Evolutionary conservation across 2,797 vertebrate species (phyloP).

Genomic region (Gadopsis bispinosus): DNA sequence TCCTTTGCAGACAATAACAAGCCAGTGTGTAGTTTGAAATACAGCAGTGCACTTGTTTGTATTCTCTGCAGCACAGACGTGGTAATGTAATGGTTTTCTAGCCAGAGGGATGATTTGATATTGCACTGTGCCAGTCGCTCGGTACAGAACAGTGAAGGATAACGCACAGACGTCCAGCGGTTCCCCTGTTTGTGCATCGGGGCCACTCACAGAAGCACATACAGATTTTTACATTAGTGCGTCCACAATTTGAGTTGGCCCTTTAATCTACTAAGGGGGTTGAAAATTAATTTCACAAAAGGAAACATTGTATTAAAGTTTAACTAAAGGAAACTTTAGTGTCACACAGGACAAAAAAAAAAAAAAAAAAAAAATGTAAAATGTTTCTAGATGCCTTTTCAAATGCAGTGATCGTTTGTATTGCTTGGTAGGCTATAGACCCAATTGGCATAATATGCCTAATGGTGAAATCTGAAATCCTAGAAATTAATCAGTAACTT

Average conservation of each 20-base stretch:
- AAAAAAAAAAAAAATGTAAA: background rate
- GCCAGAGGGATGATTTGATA: slow-evolving; percentile 1
- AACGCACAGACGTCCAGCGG: background rate
- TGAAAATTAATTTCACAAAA: too few relatives aligned
- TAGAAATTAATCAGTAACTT: background rate
- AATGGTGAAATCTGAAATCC: slow-evolving; percentile 7
- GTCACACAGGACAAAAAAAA: background rate
- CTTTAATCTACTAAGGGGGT: background rate
- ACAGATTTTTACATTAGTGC: slow-evolving; percentile 12
- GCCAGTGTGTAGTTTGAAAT: slow-evolving; percentile 15
- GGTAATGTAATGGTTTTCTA: background rate
- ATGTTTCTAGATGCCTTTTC: background rate
- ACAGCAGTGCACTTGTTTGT: slow-evolving; percentile 22
- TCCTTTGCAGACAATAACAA: slow-evolving; percentile 19
- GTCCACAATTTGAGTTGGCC: background rate
- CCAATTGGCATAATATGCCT: background rate
- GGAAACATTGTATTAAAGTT: background rate
- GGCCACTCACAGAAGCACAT: background rate
- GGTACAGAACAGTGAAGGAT: background rate
- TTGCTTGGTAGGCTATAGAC: background rate
- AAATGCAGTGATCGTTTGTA: background rate
- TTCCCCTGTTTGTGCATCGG: background rate
- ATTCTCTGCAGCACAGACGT: slow-evolving; percentile 7
- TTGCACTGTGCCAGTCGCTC: background rate
- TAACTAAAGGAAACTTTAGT: too few relatives aligned